These are phyloP conservation scores for Gryllus longicercus DNA, from an alignment of 2,888 invertebrate genomes.

Conservation along the genomic window DNA sequence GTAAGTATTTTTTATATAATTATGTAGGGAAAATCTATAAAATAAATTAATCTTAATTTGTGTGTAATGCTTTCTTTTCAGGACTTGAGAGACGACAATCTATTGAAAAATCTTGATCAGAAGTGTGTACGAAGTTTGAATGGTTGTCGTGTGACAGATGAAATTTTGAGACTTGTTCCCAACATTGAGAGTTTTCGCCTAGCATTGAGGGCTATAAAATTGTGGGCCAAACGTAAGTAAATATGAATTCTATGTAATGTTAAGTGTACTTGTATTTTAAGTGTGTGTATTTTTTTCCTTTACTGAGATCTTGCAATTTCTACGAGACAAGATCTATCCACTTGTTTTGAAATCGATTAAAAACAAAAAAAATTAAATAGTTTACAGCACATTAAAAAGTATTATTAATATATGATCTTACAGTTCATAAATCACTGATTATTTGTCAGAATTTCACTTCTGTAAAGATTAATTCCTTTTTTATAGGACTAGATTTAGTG, in stretches of 20 bases:
- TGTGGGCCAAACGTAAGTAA: conserved; percentile 94
- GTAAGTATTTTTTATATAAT: conserved; percentile 41
- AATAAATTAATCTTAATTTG: background rate
- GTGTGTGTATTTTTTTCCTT: too few relatives aligned
- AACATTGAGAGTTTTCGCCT: conserved; percentile 91
- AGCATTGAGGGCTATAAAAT: conserved; percentile 89
- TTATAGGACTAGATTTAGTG: too few relatives aligned
- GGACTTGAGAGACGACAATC: conserved; percentile 84
- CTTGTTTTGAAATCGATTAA: too few relatives aligned
- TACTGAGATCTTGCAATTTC: too few relatives aligned
- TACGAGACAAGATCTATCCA: too few relatives aligned
- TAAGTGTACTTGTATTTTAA: too few relatives aligned
- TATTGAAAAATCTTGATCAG: conserved; percentile 91
- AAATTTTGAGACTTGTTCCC: conserved; percentile 92
- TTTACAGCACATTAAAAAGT: too few relatives aligned
- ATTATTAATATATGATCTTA: too few relatives aligned
- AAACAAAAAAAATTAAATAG: too few relatives aligned
- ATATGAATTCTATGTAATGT: background rate
- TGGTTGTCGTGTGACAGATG: conserved; percentile 97
- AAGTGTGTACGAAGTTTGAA: conserved; percentile 96
- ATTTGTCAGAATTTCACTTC: too few relatives aligned
- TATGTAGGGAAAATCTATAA: background rate
- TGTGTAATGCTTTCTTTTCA: conserved; percentile 44
- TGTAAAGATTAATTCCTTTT: too few relatives aligned
- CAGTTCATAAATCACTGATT: too few relatives aligned